Evolutionary conservation across 2,113 vertebrate genomes (phyloP).

Genomic region (Pterocles burchelli): DNA sequence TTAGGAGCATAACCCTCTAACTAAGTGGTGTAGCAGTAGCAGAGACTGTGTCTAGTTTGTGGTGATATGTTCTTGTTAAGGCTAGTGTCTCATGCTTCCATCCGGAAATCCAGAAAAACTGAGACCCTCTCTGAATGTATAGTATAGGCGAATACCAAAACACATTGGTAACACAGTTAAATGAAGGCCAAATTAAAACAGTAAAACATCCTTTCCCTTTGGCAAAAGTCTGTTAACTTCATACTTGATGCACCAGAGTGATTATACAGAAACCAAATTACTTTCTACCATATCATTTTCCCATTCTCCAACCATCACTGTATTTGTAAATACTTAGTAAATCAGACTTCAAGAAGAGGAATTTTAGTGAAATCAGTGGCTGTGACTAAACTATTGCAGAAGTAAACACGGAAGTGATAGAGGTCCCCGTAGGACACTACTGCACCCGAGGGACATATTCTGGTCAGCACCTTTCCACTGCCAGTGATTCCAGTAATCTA

Average conservation of each 20-base stretch:
- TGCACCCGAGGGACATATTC: not conserved
- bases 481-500: not conserved
- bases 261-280: not conserved
- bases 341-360: not conserved
- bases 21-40: not conserved
- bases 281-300: not conserved
- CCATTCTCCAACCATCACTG: not conserved
- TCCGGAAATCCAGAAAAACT: not conserved
- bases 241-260: not conserved
- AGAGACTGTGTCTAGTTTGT: not conserved
- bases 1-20: not conserved
- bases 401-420: not conserved
- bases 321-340: not conserved
- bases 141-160: not conserved
- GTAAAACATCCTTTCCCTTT: not conserved
- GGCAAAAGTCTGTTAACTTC: not conserved
- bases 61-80: not conserved
- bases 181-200: not conserved
- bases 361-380: not conserved
- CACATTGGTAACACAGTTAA: not conserved
- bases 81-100: not conserved
- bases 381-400: not conserved
- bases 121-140: not conserved
- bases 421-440: not conserved
- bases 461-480: not conserved